Base-by-base conservation (phyloP, 2,888 invertebrate genomes). In the Hyposoter dolosus region DNA sequence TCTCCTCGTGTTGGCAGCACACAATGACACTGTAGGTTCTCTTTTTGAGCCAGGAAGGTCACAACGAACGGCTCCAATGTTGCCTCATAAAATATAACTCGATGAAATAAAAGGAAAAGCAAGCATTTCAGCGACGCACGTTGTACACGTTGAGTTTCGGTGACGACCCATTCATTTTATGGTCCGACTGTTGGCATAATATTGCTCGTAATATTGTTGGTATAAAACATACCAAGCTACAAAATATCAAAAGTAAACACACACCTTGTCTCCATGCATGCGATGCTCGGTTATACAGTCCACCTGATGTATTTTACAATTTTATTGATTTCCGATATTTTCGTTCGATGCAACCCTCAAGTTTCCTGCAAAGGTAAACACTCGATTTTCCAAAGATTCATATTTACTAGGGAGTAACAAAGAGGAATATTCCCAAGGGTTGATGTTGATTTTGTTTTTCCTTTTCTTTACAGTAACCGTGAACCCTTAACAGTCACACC, bases 241-340 rank as follows among this genome's bases (percentile, higher is more conserved):
- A 71, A 71, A 47, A 47, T 50, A 69, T 23, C 69, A 50, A 71
- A 35, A 23, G 9, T 32, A 32, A 71, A 71, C 50, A 71, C n/a
- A 28, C 9, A 40, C 50, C 47, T 47, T 17, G 23, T 28, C 19
- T 66, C n/a, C 66, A 23, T 19, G 2, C 17, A 45, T 28, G 17
- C 35, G 19, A 23, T 19, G 19, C 35, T 35, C 15, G n/a, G 7
- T 50, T 60, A 43, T 32, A 28, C 47, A 43, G 45, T 45, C 6
- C 43, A 7, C 0, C 45, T 53, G 17, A 15, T 40, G 69, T 40
- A 60, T 69, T 45, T 10, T 56, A n/a, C 69, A n/a, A 68, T 69
- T 78, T 78, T 68, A 78, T 78, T 12, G 69, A 69, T 78, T 78
- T 69, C 69, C 77, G 56, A 78, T 78, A 78, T 60, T 78, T 68